These are phyloP conservation scores for Nautilus pompilius DNA, from an alignment of 1,140 invertebrate species.

Conservation along the genomic window DNA sequence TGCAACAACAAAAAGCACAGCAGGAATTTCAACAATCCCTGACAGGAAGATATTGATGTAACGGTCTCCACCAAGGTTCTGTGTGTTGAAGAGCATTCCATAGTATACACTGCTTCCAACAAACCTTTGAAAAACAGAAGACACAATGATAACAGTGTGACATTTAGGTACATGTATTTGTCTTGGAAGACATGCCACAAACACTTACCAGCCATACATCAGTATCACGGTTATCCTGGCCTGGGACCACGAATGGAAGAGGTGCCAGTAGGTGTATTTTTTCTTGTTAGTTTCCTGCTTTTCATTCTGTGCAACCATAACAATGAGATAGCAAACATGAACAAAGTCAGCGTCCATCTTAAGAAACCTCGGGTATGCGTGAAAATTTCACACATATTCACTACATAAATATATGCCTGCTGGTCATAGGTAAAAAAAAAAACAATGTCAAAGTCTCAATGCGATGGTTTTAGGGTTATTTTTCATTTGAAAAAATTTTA, in stretches of 20 bases:
- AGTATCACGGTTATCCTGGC: slow-evolving; percentile 33
- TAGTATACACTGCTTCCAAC: slow-evolving; percentile 49
- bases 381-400: too few species aligned
- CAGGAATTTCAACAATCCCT: slow-evolving; percentile 49
- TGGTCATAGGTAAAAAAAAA: too few species aligned
- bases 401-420: too few species aligned
- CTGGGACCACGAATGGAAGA: slow-evolving; percentile 27
- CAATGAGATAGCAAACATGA: slow-evolving; percentile 2
- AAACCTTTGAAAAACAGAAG: slow-evolving; percentile 38
- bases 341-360: too few species aligned
- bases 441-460: too few species aligned
- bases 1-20: slow-evolving; percentile 41
- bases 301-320: slow-evolving; percentile 24
- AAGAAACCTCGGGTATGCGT: too few species aligned
- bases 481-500: too few species aligned
- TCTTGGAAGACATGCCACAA: background rate
- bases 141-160: background rate
- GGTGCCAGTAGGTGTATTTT: slow-evolving; percentile 43
- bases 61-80: slow-evolving; percentile 43
- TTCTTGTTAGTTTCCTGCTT: slow-evolving; percentile 16
- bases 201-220: slow-evolving; percentile 44
- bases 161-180: background rate
- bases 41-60: slow-evolving; percentile 51
- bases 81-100: slow-evolving; percentile 46
- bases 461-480: too few species aligned